Evolutionary conservation across 2,888 invertebrate genomes (phyloP).

Genomic region (Ophraella communa): DNA sequence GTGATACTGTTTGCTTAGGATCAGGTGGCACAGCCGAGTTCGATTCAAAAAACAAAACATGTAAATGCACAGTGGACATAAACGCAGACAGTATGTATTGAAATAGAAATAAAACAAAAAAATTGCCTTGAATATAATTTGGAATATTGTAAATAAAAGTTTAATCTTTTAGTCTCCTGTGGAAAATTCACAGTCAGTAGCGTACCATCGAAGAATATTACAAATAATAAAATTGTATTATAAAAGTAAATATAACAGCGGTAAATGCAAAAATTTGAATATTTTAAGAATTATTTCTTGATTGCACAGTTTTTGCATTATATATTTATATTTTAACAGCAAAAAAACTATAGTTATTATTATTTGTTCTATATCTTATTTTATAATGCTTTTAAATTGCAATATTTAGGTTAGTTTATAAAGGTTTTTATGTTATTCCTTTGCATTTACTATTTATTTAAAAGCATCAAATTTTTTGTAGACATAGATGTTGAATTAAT

Average conservation of each 20-base stretch:
- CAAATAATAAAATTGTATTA: not conserved
- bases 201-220: not conserved
- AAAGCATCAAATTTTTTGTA: constrained; percentile 26
- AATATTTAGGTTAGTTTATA: no score
- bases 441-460: no score
- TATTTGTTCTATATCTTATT: no score
- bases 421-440: no score
- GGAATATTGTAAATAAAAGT: not conserved
- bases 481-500: constrained; percentile 27
- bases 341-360: no score
- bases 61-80: constrained; percentile 34
- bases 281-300: no score
- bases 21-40: constrained; percentile 36
- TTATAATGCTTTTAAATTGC: no score
- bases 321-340: no score
- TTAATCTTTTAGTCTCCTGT: not conserved
- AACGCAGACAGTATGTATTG: constrained; percentile 34
- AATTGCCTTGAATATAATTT: not conserved
- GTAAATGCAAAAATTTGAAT: not conserved
- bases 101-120: constrained; percentile 13
- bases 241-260: no score
- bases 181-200: not conserved
- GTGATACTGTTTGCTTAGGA: constrained; percentile 38
- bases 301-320: not conserved
- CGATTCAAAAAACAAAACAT: constrained; percentile 33